Percentiles rank a stretch among this genome's conserved stretches.
Conservation (phyloP, 37 sponge, comb jelly and placozoan species). For the Corticium candelabrum region DNA sequence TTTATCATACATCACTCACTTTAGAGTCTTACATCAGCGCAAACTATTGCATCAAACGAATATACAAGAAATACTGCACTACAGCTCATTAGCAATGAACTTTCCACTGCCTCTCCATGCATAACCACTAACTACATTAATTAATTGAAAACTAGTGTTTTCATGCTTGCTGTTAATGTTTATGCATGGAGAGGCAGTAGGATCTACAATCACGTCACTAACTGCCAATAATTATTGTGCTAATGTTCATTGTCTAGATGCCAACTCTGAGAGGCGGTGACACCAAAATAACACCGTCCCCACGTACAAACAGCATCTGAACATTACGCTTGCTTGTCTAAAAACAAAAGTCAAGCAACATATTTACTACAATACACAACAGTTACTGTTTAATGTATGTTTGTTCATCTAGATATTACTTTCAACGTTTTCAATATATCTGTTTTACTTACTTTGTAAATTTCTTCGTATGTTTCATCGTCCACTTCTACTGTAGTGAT, state of each 20-base stretch:
- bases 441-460: conserved; percentile 52
- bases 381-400: background rate
- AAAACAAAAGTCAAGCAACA: background rate
- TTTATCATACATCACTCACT: too few species aligned
- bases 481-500: conserved; percentile 93
- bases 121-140: too few species aligned
- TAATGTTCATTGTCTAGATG: conserved; percentile 8
- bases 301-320: conserved; percentile 96
- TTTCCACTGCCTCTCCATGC: too few species aligned
- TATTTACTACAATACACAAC: background rate
- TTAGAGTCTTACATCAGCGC: too few species aligned
- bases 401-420: background rate
- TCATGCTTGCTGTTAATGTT: too few species aligned
- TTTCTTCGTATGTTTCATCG: conserved; percentile 96
- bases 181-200: too few species aligned
- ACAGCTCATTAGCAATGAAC: too few species aligned
- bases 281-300: conserved; percentile 96
- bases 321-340: conserved; percentile 73
- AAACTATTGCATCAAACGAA: too few species aligned
- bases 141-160: too few species aligned
- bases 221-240: too few species aligned
- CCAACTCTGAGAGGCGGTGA: conserved; percentile 80
- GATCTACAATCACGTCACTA: too few species aligned
- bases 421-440: background rate
- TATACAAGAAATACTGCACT: too few species aligned